Conservation (phyloP, 2,888 invertebrate genomes). For the Troglohyphantes excavatus region DNA sequence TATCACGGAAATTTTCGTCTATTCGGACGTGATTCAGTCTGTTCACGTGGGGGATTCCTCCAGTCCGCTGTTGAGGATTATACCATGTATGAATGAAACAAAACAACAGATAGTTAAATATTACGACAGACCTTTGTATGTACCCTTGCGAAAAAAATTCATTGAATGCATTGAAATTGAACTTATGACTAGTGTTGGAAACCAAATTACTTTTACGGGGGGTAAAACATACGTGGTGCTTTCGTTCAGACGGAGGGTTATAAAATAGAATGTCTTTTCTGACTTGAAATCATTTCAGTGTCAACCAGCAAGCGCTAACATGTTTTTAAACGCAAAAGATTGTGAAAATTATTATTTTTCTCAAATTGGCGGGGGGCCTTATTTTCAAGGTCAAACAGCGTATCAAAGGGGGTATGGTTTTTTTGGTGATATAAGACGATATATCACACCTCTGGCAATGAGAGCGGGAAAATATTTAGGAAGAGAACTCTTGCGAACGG, state of each 20-base stretch:
- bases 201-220: conserved; percentile 13
- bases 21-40: conserved; percentile 26
- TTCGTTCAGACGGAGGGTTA: conserved; percentile 11
- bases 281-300: background rate
- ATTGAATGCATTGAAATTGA: conserved; percentile 49
- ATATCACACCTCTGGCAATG: background rate
- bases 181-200: conserved; percentile 8
- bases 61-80: conserved; percentile 45
- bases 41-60: conserved; percentile 41
- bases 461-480: conserved; percentile 23
- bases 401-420: conserved; percentile 40
- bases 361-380: conserved; percentile 15
- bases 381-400: background rate
- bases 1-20: conserved; percentile 59
- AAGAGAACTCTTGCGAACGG: background rate
- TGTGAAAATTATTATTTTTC: conserved; percentile 26
- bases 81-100: conserved; percentile 54
- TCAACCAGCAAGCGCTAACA: background rate
- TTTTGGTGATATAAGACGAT: conserved; percentile 28
- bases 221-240: conserved; percentile 30
- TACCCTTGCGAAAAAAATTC: conserved; percentile 15
- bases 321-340: conserved; percentile 37
- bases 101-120: conserved; percentile 45
- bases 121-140: conserved; percentile 31
- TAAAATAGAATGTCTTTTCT: background rate